Percentiles rank a stretch among this genome's conserved stretches.
Evolutionary conservation across 2,888 invertebrate species (phyloP).

Genomic region (Plagiodera versicolora): DNA sequence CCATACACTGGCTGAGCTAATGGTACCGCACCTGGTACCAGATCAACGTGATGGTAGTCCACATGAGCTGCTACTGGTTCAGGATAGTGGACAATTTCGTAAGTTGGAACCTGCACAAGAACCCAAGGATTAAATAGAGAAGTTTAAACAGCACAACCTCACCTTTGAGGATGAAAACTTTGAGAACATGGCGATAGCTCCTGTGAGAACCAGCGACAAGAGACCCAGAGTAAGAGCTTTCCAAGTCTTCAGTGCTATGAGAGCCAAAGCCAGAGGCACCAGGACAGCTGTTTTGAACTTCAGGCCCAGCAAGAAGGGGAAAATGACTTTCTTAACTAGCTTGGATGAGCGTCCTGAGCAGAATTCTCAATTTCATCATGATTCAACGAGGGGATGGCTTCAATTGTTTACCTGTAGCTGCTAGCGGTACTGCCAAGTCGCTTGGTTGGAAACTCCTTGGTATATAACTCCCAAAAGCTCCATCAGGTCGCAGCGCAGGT

Average conservation of each 20-base stretch:
- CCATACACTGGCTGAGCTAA: conserved; percentile 22
- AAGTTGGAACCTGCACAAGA: conserved; percentile 75
- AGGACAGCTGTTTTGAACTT: conserved; percentile 85
- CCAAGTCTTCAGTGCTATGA: conserved; percentile 88
- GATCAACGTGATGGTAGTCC: conserved; percentile 26
- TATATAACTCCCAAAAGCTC: conserved; percentile 62
- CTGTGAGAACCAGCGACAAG: conserved; percentile 80
- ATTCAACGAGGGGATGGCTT: not conserved
- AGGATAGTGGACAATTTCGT: conserved; percentile 84
- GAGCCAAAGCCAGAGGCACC: conserved; percentile 77
- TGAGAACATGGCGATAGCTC: conserved; percentile 78
- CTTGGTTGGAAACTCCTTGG: conserved; percentile 70
- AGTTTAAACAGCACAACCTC: conserved; percentile 17
- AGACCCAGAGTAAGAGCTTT: conserved; percentile 84
- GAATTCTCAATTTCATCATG: not conserved
- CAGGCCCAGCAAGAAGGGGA: conserved; percentile 82
- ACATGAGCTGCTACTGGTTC: conserved; percentile 63
- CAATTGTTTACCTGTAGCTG: conserved; percentile 55
- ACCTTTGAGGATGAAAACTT: conserved; percentile 84
- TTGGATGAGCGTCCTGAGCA: conserved; percentile 66
- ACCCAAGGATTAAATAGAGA: too few species aligned
- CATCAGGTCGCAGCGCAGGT: conserved; percentile 61
- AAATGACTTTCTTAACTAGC: conserved; percentile 79
- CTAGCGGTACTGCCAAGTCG: conserved; percentile 70
- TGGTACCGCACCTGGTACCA: conserved; percentile 21